Evolutionary conservation across 2,888 invertebrate species (phyloP), one percentile per base, ranked within the genome.

Genomic region (Philopedon plagiatum): DNA sequence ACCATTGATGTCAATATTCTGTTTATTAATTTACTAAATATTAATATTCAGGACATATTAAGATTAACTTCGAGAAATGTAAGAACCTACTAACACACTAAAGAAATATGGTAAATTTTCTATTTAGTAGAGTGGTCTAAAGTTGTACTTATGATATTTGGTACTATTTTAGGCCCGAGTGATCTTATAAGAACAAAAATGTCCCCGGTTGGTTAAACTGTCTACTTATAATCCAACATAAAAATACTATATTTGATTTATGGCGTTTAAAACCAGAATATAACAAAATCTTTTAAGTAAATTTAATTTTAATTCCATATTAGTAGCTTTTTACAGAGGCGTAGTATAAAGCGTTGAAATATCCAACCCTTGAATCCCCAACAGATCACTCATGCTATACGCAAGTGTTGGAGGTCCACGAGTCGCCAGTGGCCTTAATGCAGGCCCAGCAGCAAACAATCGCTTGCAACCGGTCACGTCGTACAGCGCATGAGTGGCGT

Each of bases 341-440:
- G 93, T 91, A 83, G 93, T 91, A 83, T 94, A 94, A 60, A 94
- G 89, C 11, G 93, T 89, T 73, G 90, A 86, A 81, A 91, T 86
- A 81, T 92, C 92, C 73, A 92, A 87, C 54, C 91, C 89, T 78
- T 90, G 92, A 64, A 92, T 88, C 46, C 93, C 93, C 66, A 95
- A 88, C 76, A 92, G 85, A 82, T 92, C 92, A 82, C 89, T 90
- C 87, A 92, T 89, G 71, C 90, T 91, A 83, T 92, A 92, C 54
- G 90, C 88, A 71, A 91, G 86, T 21, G 90, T 88, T 83, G 86
- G 91, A 81, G 83, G 88, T 82, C 83, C 88, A 85, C 87, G 87
- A 84, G 79, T 86, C 34, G 88, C 87, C 75, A 87, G 82, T 51
- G 87, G 86, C 76, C 83, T 78, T 4, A 83, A 83, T 26, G 79